A percentile compares a stretch with the other conserved stretches of the same genome.
These are phyloP conservation scores for Hypselothyrea guttata DNA, from an alignment of 2,888 invertebrate genomes.

Conservation along the genomic window DNA sequence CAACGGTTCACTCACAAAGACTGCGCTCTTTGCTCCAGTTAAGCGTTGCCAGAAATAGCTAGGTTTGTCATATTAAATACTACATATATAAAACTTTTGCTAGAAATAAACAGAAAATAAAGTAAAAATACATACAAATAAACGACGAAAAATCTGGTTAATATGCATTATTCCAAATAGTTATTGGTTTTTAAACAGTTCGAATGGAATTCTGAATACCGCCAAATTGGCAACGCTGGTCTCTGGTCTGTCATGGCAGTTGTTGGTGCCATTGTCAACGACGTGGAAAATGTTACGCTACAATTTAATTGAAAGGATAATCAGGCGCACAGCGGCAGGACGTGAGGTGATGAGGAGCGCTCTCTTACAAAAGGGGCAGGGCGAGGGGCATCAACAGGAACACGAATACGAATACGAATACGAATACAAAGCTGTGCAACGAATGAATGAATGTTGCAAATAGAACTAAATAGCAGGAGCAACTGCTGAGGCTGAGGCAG, in stretches of 20 bases:
- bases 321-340: constrained; percentile 67
- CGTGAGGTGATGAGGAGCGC: constrained; percentile 50
- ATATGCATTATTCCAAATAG: no score
- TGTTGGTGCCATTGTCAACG: constrained; percentile 58
- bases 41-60: no score
- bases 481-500: constrained; percentile 33
- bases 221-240: not conserved
- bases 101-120: no score
- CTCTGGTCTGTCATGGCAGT: not conserved
- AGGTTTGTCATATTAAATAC: no score
- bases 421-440: constrained; percentile 56
- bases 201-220: no score
- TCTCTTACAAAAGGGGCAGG: constrained; percentile 41
- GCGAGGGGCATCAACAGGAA: not conserved
- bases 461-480: constrained; percentile 66
- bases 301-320: constrained; percentile 80
- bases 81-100: no score
- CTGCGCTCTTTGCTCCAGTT: no score
- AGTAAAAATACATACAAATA: no score
- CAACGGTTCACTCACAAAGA: no score
- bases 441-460: constrained; percentile 58
- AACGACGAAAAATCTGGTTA: no score
- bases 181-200: constrained; percentile 11
- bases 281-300: constrained; percentile 79
- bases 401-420: constrained; percentile 1